These are phyloP conservation scores for Orthosia gothica DNA, from an alignment of 2,888 invertebrate genomes.

Conservation along the genomic window DNA sequence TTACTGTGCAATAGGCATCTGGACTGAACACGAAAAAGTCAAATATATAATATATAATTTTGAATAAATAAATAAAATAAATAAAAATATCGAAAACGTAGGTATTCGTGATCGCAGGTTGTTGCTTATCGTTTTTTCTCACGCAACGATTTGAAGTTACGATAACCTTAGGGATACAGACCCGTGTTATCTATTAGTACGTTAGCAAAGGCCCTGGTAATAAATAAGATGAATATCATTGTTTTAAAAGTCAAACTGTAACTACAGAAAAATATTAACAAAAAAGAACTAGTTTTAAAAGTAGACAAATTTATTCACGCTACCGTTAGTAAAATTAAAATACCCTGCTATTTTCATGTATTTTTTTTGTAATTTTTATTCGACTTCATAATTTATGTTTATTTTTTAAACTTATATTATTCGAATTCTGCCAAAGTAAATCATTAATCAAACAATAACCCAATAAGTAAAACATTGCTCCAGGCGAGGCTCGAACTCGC, in stretches of 20 bases:
- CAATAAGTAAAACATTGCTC: conserved; percentile 53
- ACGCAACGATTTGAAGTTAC: neutral
- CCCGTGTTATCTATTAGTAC: neutral
- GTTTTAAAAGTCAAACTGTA: neutral
- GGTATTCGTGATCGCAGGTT: neutral
- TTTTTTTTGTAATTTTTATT: too few species aligned
- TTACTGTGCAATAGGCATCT: too few species aligned
- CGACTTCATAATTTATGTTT: too few species aligned
- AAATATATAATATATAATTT: too few species aligned
- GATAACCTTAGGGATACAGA: neutral
- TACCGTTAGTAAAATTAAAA: too few species aligned
- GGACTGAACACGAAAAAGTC: too few species aligned
- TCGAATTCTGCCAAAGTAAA: neutral
- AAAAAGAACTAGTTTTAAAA: too few species aligned
- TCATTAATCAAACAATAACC: neutral
- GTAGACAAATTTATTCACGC: too few species aligned
- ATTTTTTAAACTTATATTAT: neutral
- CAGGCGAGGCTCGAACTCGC: conserved; percentile 69
- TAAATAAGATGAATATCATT: too few species aligned
- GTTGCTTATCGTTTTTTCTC: neutral
- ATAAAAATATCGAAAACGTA: too few species aligned
- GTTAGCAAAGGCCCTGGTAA: neutral
- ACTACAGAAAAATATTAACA: neutral
- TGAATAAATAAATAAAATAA: too few species aligned
- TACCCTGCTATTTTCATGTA: too few species aligned